Percentiles rank a stretch among this genome's conserved stretches.
Conservation (phyloP, 2,888 invertebrate genomes). For the Drosophila infuscata region DNA sequence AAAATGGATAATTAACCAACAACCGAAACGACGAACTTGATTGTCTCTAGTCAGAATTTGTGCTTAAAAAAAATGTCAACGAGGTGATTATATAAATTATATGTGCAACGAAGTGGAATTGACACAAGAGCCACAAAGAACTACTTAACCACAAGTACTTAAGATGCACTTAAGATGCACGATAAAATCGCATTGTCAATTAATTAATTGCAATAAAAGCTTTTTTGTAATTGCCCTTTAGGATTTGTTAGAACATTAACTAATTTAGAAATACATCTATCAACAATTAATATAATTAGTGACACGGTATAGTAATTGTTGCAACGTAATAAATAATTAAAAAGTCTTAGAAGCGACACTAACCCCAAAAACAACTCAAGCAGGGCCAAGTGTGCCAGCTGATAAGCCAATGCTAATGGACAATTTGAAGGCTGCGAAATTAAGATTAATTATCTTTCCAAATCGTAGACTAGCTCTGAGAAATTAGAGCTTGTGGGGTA, state of each 20-base stretch:
- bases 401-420: constrained; percentile 51
- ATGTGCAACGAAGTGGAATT: constrained; percentile 46
- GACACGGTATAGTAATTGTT: constrained; percentile 58
- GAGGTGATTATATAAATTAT: constrained; percentile 32
- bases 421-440: constrained; percentile 36
- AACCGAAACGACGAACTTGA: constrained; percentile 1
- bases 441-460: constrained; percentile 16
- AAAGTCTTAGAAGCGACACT: constrained; percentile 34
- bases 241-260: constrained; percentile 61
- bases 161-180: constrained; percentile 24
- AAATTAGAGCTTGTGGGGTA: background rate
- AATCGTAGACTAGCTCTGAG: background rate
- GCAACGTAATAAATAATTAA: constrained; percentile 44
- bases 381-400: constrained; percentile 39
- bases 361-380: constrained; percentile 60
- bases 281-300: constrained; percentile 65
- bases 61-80: constrained; percentile 40
- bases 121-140: constrained; percentile 18
- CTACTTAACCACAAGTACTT: constrained; percentile 29
- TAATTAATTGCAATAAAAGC: constrained; percentile 28
- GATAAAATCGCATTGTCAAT: constrained; percentile 28
- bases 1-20: constrained; percentile 41
- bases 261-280: constrained; percentile 45
- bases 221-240: constrained; percentile 47
- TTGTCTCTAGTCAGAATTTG: constrained; percentile 37